Conservation (phyloP, 1,140 invertebrate genomes). For the Maconellicoccus hirsutus region DNA sequence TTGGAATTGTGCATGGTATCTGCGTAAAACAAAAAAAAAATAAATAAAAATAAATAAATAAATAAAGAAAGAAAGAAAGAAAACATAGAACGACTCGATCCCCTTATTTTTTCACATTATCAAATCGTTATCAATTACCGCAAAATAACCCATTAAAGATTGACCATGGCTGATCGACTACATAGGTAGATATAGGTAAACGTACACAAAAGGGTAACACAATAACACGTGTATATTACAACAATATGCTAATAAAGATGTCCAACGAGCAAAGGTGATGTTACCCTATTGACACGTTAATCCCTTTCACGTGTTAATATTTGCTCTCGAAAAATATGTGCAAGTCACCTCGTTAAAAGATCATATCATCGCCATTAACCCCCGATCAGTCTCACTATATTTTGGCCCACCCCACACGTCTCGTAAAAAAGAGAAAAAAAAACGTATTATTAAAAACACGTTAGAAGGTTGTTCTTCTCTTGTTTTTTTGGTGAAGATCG, state of each 20-base stretch:
- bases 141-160: too few relatives aligned
- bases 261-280: not conserved
- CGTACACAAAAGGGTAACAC: too few relatives aligned
- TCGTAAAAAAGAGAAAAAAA: too few relatives aligned
- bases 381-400: not conserved
- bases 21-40: conserved; percentile 46
- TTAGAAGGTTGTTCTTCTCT: too few relatives aligned
- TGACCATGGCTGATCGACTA: too few relatives aligned
- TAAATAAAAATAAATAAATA: too few relatives aligned
- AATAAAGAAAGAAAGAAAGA: too few relatives aligned
- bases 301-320: conserved; percentile 15
- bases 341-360: conserved; percentile 20
- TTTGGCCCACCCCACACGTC: not conserved
- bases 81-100: too few relatives aligned
- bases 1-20: conserved; percentile 88
- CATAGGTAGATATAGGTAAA: too few relatives aligned
- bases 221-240: not conserved
- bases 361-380: conserved; percentile 16
- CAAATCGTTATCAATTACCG: too few relatives aligned
- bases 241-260: conserved; percentile 20
- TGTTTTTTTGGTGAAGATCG: too few relatives aligned
- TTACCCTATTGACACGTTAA: conserved; percentile 14
- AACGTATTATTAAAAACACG: conserved; percentile 17
- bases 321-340: conserved; percentile 19
- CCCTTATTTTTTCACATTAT: too few relatives aligned